Base-by-base conservation (phyloP, 2,113 vertebrate genomes). In the Ibidorhyncha struthersii region DNA sequence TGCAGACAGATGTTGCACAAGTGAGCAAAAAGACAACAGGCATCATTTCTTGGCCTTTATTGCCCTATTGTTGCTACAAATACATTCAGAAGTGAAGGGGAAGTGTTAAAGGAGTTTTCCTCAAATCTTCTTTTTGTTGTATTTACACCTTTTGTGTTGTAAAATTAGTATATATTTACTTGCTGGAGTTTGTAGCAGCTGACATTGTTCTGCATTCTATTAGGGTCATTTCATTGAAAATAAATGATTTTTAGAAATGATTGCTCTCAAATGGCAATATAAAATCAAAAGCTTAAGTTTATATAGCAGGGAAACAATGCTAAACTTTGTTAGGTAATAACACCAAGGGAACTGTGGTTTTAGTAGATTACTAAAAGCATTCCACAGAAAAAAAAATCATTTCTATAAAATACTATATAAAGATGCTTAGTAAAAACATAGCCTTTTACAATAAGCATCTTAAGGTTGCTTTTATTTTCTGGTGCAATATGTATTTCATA, bases 221-320 rank as follows among this genome's bases (percentile, higher is more conserved):
- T 43, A 47, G 9, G 9, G 43, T 53, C 5, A 52, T 93, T 47
- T 80, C 41, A 55, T 21, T 84, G 29, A 91, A 93, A 97, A 66
- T 23, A 79, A 85, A 47, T 41, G 0, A 49, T 36, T 87, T 95
- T 71, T 81, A 27, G 50, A 59, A 90, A 90, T 78, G 0, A 82
- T 62, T 93, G 16, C 58, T n/a, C 16, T 80, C 23, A 76, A 79
- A 70, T 63, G 52, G 49, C 30, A 85, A 38, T 80, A 76, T 40
- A 74, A 85, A 96, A 95, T 85, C 32, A 74, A 92, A 94, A 92
- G 14, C 29, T 53, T 65, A 59, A n/a, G 12, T 86, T 52, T 88
- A 43, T 47, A 20, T 52, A 77, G 45, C 36, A 45, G 49, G 50
- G 78, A 96, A 93, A 81, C 52, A 87, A 20, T 71, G 56, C 30